phyloP scores from a whole-genome alignment of 2,888 invertebrate species.

The Empis stercorea region DNA sequence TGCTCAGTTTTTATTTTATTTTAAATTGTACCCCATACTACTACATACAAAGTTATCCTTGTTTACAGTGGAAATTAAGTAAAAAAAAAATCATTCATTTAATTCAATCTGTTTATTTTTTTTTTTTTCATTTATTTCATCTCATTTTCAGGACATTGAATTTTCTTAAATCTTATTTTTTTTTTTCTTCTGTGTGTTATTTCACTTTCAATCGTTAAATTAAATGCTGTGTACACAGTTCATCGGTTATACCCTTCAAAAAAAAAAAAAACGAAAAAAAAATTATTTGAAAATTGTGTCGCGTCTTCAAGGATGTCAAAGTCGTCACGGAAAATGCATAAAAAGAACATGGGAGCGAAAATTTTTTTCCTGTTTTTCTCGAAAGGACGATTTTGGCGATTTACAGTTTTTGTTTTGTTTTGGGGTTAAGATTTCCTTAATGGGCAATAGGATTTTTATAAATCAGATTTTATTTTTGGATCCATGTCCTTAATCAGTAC shows the following conservation, averaged over 20 bases:
- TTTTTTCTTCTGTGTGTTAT: neutral
- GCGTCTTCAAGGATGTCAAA: neutral
- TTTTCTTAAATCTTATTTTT: neutral
- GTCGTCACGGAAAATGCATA: neutral
- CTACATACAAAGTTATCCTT: too few species aligned
- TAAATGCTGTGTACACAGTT: neutral
- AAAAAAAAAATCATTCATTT: slow-evolving; percentile 9
- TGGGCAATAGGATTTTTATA: slow-evolving; percentile 1
- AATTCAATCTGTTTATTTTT: slow-evolving; percentile 13
- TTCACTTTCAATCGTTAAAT: too few species aligned
- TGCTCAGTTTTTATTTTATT: too few species aligned
- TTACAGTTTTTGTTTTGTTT: neutral
- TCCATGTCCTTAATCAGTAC: slow-evolving; percentile 6
- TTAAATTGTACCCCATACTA: too few species aligned
- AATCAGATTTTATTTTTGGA: too few species aligned
- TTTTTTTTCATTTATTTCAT: neutral
- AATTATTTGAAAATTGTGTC: neutral
- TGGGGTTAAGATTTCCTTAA: neutral
- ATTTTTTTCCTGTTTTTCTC: neutral
- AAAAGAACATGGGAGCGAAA: neutral
- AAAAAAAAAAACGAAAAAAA: neutral
- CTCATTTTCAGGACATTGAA: neutral
- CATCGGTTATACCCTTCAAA: neutral
- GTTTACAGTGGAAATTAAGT: neutral
- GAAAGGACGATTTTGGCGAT: neutral